A percentile compares a stretch with the other conserved stretches of the same genome.
Evolutionary conservation across 2,888 invertebrate genomes (phyloP).

Genomic region (Leptopilina syphax): DNA sequence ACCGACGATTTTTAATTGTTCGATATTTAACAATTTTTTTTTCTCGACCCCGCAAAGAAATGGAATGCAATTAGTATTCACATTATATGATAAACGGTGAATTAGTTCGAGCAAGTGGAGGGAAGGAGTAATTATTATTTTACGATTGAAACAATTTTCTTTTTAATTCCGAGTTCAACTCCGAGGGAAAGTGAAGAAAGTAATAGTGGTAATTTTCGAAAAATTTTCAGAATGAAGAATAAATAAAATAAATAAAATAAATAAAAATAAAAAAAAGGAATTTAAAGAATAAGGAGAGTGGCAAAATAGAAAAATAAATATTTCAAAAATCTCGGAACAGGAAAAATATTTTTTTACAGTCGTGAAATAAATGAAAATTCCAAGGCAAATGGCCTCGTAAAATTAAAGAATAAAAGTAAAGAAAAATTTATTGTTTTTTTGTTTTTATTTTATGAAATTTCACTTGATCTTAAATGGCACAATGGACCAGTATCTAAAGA

Average conservation of each 20-base stretch:
- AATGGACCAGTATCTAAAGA: slow-evolving; percentile 26
- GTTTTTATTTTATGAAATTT: background rate
- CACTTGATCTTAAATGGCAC: slow-evolving; percentile 28
- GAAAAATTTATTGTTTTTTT: slow-evolving; percentile 1
- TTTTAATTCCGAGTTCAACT: background rate
- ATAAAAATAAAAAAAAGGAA: no score
- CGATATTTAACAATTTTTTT: background rate
- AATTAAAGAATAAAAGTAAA: background rate
- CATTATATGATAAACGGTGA: background rate
- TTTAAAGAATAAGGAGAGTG: no score
- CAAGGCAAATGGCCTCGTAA: background rate
- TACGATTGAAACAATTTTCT: background rate
- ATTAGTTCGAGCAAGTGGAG: background rate
- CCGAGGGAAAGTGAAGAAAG: no score
- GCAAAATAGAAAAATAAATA: no score
- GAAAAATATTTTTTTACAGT: no score
- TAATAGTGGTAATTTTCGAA: no score
- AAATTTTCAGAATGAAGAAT: no score
- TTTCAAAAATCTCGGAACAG: no score
- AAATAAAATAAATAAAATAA: no score
- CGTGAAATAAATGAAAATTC: no score
- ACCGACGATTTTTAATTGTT: slow-evolving; percentile 3
- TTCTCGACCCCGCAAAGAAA: background rate
- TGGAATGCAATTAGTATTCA: background rate
- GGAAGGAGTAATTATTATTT: background rate